phyloP scores from a whole-genome alignment of 2,888 invertebrate genomes.

The Drosophila kanekoi region DNA sequence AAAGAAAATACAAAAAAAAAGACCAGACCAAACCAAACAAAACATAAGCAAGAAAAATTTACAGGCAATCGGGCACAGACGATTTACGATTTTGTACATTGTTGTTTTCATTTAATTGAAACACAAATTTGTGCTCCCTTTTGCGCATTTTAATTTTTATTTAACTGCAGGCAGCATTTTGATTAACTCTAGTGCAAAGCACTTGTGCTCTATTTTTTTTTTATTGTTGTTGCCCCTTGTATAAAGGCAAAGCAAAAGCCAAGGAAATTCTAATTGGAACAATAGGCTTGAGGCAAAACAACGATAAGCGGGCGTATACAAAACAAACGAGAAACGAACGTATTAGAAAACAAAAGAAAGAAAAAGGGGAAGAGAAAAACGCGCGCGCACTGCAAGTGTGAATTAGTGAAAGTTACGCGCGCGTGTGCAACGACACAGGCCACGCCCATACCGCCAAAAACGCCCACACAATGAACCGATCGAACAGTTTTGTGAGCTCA shows the following conservation, averaged over 20 bases:
- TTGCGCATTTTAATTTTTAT: constrained; percentile 24
- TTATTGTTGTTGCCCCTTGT: constrained; percentile 9
- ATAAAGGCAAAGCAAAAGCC: constrained; percentile 2
- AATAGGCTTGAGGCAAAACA: constrained; percentile 5
- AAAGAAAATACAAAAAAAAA: constrained; percentile 38
- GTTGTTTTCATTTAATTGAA: constrained; percentile 25
- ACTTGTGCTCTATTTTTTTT: constrained; percentile 31
- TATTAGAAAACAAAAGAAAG: constrained; percentile 9
- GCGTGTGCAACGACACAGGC: constrained; percentile 46
- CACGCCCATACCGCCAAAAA: constrained; percentile 30
- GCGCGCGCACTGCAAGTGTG: constrained; percentile 51
- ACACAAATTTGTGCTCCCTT: constrained; percentile 23
- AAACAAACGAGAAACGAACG: constrained; percentile 30
- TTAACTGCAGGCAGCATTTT: constrained; percentile 25
- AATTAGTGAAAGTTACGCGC: constrained; percentile 64
- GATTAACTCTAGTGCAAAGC: constrained; percentile 30
- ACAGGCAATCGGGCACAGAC: constrained; percentile 31
- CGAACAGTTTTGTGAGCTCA: constrained; percentile 84
- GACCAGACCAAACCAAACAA: constrained; percentile 33
- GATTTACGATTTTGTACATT: constrained; percentile 29
- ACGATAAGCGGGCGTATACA: constrained; percentile 35
- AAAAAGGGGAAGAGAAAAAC: constrained; percentile 20
- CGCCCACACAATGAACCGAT: constrained; percentile 81
- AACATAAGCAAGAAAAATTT: constrained; percentile 38
- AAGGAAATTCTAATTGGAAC: constrained; percentile 42